Percentiles rank a stretch among this genome's conserved stretches.
These are phyloP conservation scores for Gracilinanus agilis DNA, from an alignment of 2,113 vertebrate species.

Conservation along the genomic window DNA sequence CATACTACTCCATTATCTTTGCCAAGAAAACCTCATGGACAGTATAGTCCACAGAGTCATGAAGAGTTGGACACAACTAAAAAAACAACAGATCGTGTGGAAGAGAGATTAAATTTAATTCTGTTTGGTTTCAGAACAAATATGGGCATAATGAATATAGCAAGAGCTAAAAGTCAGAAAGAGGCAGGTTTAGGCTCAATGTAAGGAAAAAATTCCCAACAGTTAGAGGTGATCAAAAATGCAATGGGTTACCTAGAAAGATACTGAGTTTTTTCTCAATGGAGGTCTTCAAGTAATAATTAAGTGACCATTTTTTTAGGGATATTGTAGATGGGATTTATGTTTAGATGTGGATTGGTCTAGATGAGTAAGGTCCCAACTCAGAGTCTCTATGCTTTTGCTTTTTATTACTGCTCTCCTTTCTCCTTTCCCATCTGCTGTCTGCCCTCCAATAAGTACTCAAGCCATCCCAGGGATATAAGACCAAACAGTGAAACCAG, in stretches of 20 bases:
- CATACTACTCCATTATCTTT: neutral
- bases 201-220: neutral
- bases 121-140: neutral
- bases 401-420: neutral
- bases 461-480: neutral
- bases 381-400: neutral
- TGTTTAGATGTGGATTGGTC: neutral
- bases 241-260: neutral
- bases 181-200: neutral
- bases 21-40: neutral
- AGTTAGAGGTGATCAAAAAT: neutral
- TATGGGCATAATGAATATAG: neutral
- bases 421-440: neutral
- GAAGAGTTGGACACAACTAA: neutral
- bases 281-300: neutral
- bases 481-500: neutral
- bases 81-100: neutral
- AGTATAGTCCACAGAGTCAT: neutral
- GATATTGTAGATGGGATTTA: neutral
- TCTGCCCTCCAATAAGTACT: neutral
- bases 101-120: neutral
- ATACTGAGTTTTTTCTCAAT: neutral
- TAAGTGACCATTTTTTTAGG: neutral
- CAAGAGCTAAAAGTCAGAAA: neutral
- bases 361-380: neutral